Base-by-base conservation (phyloP, 2,797 vertebrate genomes). In the Cyclopterus lumpus region DNA sequence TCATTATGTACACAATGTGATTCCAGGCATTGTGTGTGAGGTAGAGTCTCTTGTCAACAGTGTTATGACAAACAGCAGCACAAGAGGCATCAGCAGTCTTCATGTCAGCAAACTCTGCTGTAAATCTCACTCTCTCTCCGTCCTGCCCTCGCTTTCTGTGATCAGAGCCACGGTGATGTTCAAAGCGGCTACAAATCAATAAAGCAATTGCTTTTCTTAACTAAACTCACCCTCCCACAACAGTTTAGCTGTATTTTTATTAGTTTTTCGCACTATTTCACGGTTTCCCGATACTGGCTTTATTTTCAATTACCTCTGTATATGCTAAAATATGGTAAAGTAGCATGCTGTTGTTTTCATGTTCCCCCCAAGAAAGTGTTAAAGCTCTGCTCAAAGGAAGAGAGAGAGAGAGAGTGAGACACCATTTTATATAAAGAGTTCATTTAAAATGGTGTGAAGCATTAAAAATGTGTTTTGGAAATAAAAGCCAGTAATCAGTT, bases 11-110 rank as follows among this genome's bases (percentile, higher is more conserved):
- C 71, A 78, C 78, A 72, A 58, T 81, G 67, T 75, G 63, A 84
- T 82, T 84, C 42, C 64, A 73, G 72, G 72, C 77, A 16, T 80
- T 79, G 71, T 64, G 77, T 78, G 68, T 54, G 70, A 79, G 61
- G 67, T 69, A 76, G 74, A 86, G 85, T 75, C 85, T 76, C 85
- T 85, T 86, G 92, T 93, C 92, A 82, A 86, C 88, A 81, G 75
- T 80, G 89, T 87, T 85, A 46, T 88, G 86, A 91, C 92, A 92
- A 91, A 91, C 90, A 86, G 77, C 86, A 63, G 86, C 67, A 91
- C 92, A 90, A 91, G 88, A 75, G 88, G 79, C 86, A 89, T 94
- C 89, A 89, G 86, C 71, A 79, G 83, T 82, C 82, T 75, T 86
- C 67, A 75, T 86, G 87, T 84, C 83, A 82, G 73, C 77, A 64